A percentile compares a stretch with the other conserved stretches of the same genome.
Conservation (phyloP, 2,888 invertebrate species). For the Trichogramma dendrolimi region DNA sequence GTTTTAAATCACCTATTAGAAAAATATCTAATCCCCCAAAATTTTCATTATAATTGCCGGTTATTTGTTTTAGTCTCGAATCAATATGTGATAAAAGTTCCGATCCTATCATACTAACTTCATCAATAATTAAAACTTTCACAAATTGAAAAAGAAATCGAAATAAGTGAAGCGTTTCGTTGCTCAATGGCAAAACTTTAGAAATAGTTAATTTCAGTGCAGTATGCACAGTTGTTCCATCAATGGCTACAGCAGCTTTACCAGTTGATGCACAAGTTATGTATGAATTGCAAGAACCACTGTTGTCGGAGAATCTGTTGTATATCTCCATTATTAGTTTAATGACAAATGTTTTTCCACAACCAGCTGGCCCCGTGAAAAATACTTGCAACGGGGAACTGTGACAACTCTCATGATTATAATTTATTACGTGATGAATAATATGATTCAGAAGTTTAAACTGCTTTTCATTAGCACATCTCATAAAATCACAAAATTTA, state of each 20-base stretch:
- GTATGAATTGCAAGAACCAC: constrained; percentile 44
- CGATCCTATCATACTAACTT: constrained; percentile 43
- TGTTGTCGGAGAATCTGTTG: constrained; percentile 41
- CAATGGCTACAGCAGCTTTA: constrained; percentile 38
- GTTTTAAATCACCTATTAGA: constrained; percentile 44
- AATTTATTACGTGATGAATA: constrained; percentile 18
- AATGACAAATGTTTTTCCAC: constrained; percentile 44
- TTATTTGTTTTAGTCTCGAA: constrained; percentile 41
- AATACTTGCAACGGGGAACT: constrained; percentile 25
- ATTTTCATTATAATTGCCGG: constrained; percentile 32
- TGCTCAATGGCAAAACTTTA: not conserved
- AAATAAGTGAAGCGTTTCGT: constrained; percentile 24
- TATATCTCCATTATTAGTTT: constrained; percentile 49
- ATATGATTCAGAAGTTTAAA: constrained; percentile 30
- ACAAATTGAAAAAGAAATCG: constrained; percentile 35
- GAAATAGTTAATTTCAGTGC: constrained; percentile 29
- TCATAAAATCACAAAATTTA: constrained; percentile 32
- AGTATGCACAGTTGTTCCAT: constrained; percentile 35
- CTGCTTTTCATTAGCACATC: constrained; percentile 31
- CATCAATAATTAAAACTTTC: constrained; percentile 41
- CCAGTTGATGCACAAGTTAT: constrained; percentile 40
- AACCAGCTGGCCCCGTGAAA: constrained; percentile 38
- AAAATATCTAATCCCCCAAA: constrained; percentile 44
- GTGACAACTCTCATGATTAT: not conserved
- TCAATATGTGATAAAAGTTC: constrained; percentile 39